A percentile compares a stretch with the other conserved stretches of the same genome.
These are phyloP conservation scores for Megastigmus dorsalis DNA, from an alignment of 2,888 invertebrate species.

Conservation along the genomic window DNA sequence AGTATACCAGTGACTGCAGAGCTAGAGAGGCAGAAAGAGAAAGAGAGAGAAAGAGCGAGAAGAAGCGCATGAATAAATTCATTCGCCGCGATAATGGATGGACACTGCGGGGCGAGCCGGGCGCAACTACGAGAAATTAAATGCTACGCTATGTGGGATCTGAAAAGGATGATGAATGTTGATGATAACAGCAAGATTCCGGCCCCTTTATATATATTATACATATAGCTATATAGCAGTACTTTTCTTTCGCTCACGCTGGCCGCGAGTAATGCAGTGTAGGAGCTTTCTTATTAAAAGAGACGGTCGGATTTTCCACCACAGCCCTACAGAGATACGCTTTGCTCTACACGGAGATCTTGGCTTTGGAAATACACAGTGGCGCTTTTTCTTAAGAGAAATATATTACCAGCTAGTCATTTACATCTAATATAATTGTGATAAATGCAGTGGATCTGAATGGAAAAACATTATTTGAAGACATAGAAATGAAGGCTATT, in stretches of 20 bases:
- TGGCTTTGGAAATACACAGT: too few relatives aligned
- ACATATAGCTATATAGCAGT: neutral
- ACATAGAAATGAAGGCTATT: too few relatives aligned
- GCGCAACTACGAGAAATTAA: constrained; percentile 30
- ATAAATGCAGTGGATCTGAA: too few relatives aligned
- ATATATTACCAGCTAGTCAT: too few relatives aligned
- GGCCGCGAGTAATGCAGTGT: neutral
- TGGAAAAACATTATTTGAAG: too few relatives aligned
- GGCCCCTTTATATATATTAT: neutral
- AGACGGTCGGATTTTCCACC: too few relatives aligned
- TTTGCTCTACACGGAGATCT: too few relatives aligned
- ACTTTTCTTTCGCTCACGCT: neutral
- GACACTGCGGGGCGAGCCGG: constrained; percentile 19
- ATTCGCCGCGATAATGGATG: constrained; percentile 41
- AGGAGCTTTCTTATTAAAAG: constrained; percentile 25
- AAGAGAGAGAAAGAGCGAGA: neutral
- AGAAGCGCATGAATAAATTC: constrained; percentile 35
- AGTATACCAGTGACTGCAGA: too few relatives aligned
- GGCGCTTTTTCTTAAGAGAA: too few relatives aligned
- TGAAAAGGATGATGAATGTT: constrained; percentile 35
- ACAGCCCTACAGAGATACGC: too few relatives aligned
- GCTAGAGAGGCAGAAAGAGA: neutral
- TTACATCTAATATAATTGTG: too few relatives aligned
- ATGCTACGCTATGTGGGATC: constrained; percentile 16
- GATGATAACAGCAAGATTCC: constrained; percentile 28